These are phyloP conservation scores for Neoitamus cyanurus DNA, from an alignment of 2,888 invertebrate species.

Conservation along the genomic window DNA sequence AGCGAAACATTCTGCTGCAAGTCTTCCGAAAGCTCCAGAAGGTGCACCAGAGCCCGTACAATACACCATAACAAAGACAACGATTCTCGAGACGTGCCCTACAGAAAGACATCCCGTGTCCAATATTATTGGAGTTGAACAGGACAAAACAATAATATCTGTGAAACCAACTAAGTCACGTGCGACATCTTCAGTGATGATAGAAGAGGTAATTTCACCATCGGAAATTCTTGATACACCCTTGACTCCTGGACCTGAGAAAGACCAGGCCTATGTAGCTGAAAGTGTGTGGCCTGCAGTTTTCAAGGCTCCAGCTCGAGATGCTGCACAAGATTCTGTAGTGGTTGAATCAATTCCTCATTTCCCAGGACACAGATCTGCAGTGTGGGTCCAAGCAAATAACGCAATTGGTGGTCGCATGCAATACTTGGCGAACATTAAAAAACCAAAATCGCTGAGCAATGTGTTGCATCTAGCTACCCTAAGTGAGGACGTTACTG, in stretches of 20 bases:
- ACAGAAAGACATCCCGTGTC: background rate
- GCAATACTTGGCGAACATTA: constrained; percentile 69
- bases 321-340: constrained; percentile 45
- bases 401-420: constrained; percentile 69
- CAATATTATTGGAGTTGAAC: constrained; percentile 52
- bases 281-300: constrained; percentile 59
- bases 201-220: constrained; percentile 69
- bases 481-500: constrained; percentile 69
- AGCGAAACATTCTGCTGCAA: too few species aligned
- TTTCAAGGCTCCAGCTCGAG: constrained; percentile 32
- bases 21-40: background rate
- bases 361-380: constrained; percentile 40
- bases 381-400: constrained; percentile 69
- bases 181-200: constrained; percentile 68
- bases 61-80: constrained; percentile 61
- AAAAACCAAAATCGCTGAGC: constrained; percentile 70
- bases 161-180: constrained; percentile 57
- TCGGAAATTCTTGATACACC: constrained; percentile 67
- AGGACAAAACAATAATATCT: constrained; percentile 60
- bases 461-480: constrained; percentile 74
- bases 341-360: constrained; percentile 41
- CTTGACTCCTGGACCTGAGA: constrained; percentile 67
- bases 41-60: constrained; percentile 56
- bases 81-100: constrained; percentile 59
- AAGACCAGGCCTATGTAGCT: constrained; percentile 54